Percentiles rank a stretch among this genome's conserved stretches.
Conservation (phyloP, 2,113 vertebrate genomes). For the Rutilus rutilus region DNA sequence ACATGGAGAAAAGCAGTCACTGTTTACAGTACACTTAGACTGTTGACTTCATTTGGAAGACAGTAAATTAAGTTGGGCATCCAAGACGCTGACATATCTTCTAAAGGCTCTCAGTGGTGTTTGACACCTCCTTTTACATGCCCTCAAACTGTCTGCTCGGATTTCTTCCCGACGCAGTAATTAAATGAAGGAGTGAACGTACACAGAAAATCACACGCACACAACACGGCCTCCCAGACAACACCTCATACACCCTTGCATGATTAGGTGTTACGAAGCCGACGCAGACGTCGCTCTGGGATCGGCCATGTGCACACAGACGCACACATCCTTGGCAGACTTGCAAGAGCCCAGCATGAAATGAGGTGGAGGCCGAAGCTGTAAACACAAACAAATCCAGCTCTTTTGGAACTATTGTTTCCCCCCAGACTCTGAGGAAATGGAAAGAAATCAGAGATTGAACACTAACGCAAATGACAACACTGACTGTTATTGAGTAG, state of each 20-base stretch:
- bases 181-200: neutral
- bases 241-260: slow-evolving; percentile 20
- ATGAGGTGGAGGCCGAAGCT: slow-evolving; percentile 38
- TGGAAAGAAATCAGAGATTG: slow-evolving; percentile 61
- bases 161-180: slow-evolving; percentile 25
- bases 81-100: slow-evolving; percentile 41
- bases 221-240: slow-evolving; percentile 10
- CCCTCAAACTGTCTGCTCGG: slow-evolving; percentile 33
- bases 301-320: neutral
- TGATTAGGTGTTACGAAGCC: slow-evolving; percentile 39
- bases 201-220: neutral
- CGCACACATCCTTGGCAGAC: slow-evolving; percentile 39
- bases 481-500: slow-evolving; percentile 58
- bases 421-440: slow-evolving; percentile 55
- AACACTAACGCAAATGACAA: slow-evolving; percentile 58
- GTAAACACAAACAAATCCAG: slow-evolving; percentile 61
- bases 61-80: slow-evolving; percentile 52
- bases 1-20: slow-evolving; percentile 4
- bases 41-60: slow-evolving; percentile 51
- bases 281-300: slow-evolving; percentile 15
- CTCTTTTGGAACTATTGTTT: slow-evolving; percentile 59
- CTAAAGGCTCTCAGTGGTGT: slow-evolving; percentile 39
- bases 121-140: slow-evolving; percentile 33
- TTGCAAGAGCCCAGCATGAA: slow-evolving; percentile 46
- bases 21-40: neutral